These are phyloP conservation scores for Tichodroma muraria DNA, from an alignment of 2,113 vertebrate genomes.

Conservation along the genomic window DNA sequence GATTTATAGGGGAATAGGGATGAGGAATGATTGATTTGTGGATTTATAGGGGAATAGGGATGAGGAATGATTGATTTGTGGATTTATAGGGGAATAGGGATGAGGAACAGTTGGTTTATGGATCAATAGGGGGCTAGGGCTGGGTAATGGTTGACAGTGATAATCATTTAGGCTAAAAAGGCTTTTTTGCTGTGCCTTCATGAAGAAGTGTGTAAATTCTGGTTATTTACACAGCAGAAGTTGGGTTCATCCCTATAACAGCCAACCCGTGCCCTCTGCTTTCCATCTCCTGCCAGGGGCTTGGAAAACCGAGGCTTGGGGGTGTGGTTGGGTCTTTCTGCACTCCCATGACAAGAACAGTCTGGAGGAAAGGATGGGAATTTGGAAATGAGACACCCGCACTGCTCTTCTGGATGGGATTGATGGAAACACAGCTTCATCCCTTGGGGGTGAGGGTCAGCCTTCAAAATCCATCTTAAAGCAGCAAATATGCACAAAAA, in stretches of 20 bases:
- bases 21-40: background rate
- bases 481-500: background rate
- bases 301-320: background rate
- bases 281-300: background rate
- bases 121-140: too few species aligned
- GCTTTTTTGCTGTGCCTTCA: background rate
- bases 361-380: fast-evolving
- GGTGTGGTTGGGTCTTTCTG: background rate
- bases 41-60: background rate
- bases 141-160: background rate
- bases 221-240: background rate
- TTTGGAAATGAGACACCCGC: fast-evolving
- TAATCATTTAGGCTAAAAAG: background rate
- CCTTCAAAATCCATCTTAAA: background rate
- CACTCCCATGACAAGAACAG: background rate
- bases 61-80: background rate
- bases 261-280: background rate
- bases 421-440: background rate
- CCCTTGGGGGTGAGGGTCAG: too few species aligned
- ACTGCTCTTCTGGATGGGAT: background rate
- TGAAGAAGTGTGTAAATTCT: background rate
- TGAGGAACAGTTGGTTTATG: background rate
- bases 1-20: background rate
- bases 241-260: background rate
- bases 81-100: background rate